Evolutionary conservation across 2,888 invertebrate species (phyloP).

Genomic region (Amitus sp.): DNA sequence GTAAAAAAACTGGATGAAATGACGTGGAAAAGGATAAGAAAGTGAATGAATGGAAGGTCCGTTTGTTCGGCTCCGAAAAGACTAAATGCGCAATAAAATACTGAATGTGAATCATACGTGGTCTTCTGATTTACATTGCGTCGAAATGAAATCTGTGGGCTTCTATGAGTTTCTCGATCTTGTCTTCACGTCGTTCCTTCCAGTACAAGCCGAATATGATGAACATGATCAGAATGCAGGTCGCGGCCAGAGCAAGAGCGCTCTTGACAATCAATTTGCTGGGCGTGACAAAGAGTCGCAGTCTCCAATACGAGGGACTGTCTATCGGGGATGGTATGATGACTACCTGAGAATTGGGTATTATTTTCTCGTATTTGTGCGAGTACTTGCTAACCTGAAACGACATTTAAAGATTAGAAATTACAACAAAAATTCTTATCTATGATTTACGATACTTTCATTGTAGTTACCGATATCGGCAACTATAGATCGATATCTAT

Average conservation of each 20-base stretch:
- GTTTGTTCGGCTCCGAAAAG: too few relatives aligned
- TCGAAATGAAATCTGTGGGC: constrained; percentile 88
- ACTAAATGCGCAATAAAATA: background rate
- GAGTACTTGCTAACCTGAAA: constrained; percentile 62
- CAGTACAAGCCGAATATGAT: constrained; percentile 89
- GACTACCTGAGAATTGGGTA: constrained; percentile 97
- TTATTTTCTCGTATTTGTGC: constrained; percentile 88
- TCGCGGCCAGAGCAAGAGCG: constrained; percentile 86
- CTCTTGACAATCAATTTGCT: constrained; percentile 93
- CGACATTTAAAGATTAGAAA: constrained; percentile 15
- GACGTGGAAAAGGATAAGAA: too few relatives aligned
- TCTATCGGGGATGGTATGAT: constrained; percentile 88
- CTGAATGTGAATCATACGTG: background rate
- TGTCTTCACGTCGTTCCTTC: constrained; percentile 88
- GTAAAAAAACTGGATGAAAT: too few relatives aligned
- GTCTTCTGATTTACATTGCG: constrained; percentile 86
- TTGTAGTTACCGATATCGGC: too few relatives aligned
- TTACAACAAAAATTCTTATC: constrained; percentile 8
- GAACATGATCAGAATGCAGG: constrained; percentile 85
- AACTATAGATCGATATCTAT: too few relatives aligned
- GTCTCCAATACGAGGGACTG: constrained; percentile 85
- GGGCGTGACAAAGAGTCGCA: constrained; percentile 93
- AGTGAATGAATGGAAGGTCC: too few relatives aligned
- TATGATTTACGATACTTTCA: too few relatives aligned
- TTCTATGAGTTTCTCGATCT: constrained; percentile 80